Base-by-base conservation (phyloP, 1,140 invertebrate species). In the Achroia grisella region DNA sequence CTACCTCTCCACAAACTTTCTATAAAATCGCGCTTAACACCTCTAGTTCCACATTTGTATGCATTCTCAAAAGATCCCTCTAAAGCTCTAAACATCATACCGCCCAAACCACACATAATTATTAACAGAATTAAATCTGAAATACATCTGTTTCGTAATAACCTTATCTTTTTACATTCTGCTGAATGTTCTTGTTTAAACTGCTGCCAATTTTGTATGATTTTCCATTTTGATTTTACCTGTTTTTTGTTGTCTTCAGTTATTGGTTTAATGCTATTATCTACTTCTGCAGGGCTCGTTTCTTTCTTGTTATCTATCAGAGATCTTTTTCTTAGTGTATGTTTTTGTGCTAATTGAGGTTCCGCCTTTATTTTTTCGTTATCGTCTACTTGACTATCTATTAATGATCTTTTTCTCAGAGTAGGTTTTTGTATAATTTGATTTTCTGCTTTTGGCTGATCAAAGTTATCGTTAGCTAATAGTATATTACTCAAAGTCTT, bases 41-140 rank as follows among this genome's bases (percentile, higher is more conserved):
- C 87, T 61, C 95, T 94, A 12, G 95, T 93, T 9, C 93, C 93
- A 63, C 94, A 96, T 83, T 96, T 96, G 77, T 95, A 96, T 47
- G 93, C 93, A 29, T 91, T 89, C 67, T 96, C 94, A 58, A 94
- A 93, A 4, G 90, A 89, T 4, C 94, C 94, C 62, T 95, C 94
- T 4, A 92, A 91, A 53, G 92, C 91, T 33, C 92, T 90, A 57
- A 95, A 95, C 31, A 93, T 76, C 2, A 95, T 85, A 0, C 91
- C 93, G 5, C 93, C 94, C 9, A 93, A 78, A n/a, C 93, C 93
- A 62, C 92, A 92, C 39, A 93, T 88, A 15, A 94, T 88, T 2
- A 93, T 81, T 1, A 93, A 72, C 9, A 94, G 50, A 4, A 94
- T 67, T 2, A 92, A 60, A 55, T 92, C 89, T 34, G 87, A 87